Percentiles rank a stretch among this genome's conserved stretches.
phyloP scores from a whole-genome alignment of 2,888 invertebrate genomes.

The Pandemis corylana region DNA sequence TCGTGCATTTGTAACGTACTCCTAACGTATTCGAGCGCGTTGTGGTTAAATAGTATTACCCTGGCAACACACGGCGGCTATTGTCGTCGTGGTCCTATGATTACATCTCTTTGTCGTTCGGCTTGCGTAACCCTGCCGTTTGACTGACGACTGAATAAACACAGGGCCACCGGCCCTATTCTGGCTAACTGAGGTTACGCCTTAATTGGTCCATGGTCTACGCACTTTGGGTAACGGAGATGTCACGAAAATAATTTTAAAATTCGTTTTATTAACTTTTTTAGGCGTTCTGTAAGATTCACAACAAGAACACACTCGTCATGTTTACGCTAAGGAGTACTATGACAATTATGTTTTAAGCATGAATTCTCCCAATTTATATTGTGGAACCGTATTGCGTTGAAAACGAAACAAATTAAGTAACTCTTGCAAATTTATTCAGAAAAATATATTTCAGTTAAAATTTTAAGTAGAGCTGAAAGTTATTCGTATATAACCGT shows the following conservation, averaged over 20 bases:
- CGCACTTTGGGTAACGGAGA: too few relatives aligned
- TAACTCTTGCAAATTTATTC: neutral
- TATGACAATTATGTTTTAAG: too few relatives aligned
- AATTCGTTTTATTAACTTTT: neutral
- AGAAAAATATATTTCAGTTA: neutral
- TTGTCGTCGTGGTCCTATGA: constrained; percentile 23
- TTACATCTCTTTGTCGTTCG: constrained; percentile 26
- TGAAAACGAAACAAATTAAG: neutral
- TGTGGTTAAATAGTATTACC: neutral
- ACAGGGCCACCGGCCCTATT: constrained; percentile 29
- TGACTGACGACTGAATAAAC: constrained; percentile 25
- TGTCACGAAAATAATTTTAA: too few relatives aligned
- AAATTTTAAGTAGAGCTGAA: neutral
- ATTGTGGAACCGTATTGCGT: too few relatives aligned
- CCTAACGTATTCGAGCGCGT: too few relatives aligned
- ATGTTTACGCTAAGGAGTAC: too few relatives aligned
- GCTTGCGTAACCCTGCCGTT: constrained; percentile 27
- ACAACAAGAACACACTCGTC: too few relatives aligned
- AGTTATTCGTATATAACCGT: too few relatives aligned
- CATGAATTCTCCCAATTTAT: too few relatives aligned
- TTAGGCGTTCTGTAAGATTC: neutral
- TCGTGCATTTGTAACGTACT: too few relatives aligned
- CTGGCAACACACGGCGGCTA: constrained; percentile 2
- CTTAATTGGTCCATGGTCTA: constrained; percentile 4
- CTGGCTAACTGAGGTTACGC: constrained; percentile 26